Conservation (phyloP, 2,888 invertebrate species). For the Lysandra coridon region DNA sequence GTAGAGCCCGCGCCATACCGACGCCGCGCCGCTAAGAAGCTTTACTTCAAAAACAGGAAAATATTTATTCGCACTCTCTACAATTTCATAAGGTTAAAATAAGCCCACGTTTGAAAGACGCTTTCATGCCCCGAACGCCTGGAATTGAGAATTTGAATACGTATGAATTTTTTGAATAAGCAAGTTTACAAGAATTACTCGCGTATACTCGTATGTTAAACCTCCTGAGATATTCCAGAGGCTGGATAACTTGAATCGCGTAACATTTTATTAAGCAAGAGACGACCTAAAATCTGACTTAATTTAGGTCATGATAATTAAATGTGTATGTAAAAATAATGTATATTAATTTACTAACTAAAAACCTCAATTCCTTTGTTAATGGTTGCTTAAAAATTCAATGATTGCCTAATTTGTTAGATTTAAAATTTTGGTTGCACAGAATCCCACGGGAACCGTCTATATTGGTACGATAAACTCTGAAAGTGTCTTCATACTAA, state of each 20-base stretch:
- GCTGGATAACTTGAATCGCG: not conserved
- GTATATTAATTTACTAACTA: no score
- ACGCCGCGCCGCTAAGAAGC: constrained; percentile 25
- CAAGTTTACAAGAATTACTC: not conserved
- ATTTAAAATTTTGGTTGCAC: no score
- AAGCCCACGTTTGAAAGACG: not conserved
- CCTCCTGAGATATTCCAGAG: not conserved
- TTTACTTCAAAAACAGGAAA: constrained; percentile 25
- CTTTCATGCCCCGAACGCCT: not conserved
- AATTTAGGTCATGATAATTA: no score
- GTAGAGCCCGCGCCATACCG: not conserved
- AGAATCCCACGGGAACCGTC: no score
- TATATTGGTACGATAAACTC: no score
- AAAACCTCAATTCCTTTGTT: no score
- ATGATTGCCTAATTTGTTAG: no score
- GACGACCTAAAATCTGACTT: no score
- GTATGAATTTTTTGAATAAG: constrained; percentile 14
- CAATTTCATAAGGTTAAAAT: not conserved
- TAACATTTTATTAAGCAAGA: not conserved
- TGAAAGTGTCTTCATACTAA: no score
- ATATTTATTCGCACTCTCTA: constrained; percentile 4
- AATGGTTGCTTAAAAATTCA: no score
- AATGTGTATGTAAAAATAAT: no score
- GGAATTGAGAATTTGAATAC: not conserved
- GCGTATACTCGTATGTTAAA: not conserved